Evolutionary conservation across 2,113 vertebrate genomes (phyloP).

Genomic region (Tetrao urogallus): DNA sequence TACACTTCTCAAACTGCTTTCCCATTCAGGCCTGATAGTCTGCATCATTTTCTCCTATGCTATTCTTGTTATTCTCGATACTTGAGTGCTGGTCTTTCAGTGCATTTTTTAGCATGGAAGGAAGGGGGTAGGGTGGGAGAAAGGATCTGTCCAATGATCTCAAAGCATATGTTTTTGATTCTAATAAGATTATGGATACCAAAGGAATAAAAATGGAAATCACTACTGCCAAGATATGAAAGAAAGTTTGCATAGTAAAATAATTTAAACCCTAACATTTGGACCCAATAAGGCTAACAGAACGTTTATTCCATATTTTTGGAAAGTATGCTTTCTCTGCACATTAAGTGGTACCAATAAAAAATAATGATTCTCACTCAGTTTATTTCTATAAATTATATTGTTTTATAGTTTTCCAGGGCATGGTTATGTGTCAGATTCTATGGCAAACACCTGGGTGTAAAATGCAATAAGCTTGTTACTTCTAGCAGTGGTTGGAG

Average conservation of each 20-base stretch:
- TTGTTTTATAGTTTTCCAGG: slow-evolving; percentile 85
- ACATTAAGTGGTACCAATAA: slow-evolving; percentile 88
- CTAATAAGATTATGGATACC: slow-evolving; percentile 88
- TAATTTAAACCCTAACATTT: slow-evolving; percentile 89
- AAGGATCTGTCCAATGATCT: slow-evolving; percentile 82
- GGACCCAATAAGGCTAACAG: slow-evolving; percentile 85
- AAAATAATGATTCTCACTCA: slow-evolving; percentile 89
- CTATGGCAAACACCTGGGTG: slow-evolving; percentile 84
- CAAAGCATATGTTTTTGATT: slow-evolving; percentile 88
- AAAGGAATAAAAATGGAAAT: slow-evolving; percentile 91
- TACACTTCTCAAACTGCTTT: slow-evolving; percentile 69
- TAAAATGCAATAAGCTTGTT: slow-evolving; percentile 78
- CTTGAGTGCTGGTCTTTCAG: slow-evolving; percentile 66
- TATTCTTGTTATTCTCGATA: slow-evolving; percentile 68
- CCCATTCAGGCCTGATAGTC: slow-evolving; percentile 55
- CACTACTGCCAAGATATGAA: slow-evolving; percentile 89
- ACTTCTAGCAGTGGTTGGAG: slow-evolving; percentile 69
- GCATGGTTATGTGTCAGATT: slow-evolving; percentile 82
- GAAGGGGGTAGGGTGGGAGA: slow-evolving; percentile 76
- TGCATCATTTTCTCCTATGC: slow-evolving; percentile 68
- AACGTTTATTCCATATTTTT: slow-evolving; percentile 85
- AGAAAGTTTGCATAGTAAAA: slow-evolving; percentile 87
- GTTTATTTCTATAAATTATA: slow-evolving; percentile 88
- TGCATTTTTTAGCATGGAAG: slow-evolving; percentile 70
- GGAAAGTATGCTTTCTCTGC: slow-evolving; percentile 85